phyloP scores from a whole-genome alignment of 1,140 invertebrate species.

The Gryllus bimaculatus region DNA sequence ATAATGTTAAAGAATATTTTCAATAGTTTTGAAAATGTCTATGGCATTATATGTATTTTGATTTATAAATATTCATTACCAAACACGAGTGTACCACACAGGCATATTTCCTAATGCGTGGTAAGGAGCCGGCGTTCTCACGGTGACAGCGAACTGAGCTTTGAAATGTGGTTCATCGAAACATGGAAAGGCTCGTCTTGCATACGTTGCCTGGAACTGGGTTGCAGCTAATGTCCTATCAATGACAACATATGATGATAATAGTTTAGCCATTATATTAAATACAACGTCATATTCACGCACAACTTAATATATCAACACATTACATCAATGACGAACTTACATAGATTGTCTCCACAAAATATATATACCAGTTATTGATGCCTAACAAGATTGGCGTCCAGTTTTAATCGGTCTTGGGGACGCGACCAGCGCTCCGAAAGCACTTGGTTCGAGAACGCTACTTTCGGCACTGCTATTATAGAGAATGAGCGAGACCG shows the following conservation, averaged over 20 bases:
- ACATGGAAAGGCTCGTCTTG: constrained; percentile 82
- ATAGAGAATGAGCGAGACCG: too few species aligned
- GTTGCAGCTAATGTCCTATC: constrained; percentile 71
- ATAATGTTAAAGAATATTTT: neutral
- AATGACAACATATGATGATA: constrained; percentile 17
- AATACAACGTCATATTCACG: too few species aligned
- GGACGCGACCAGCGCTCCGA: too few species aligned
- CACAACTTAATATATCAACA: too few species aligned
- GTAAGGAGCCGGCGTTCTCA: neutral
- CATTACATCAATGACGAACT: too few species aligned
- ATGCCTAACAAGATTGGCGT: too few species aligned
- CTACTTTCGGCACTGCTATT: too few species aligned
- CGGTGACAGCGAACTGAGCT: constrained; percentile 61
- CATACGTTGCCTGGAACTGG: constrained; percentile 86
- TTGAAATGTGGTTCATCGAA: constrained; percentile 90
- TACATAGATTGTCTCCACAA: too few species aligned
- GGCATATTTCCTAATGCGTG: constrained; percentile 15
- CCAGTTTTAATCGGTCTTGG: too few species aligned
- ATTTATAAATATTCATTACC: neutral
- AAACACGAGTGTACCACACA: neutral
- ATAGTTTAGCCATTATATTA: too few species aligned
- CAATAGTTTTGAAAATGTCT: neutral
- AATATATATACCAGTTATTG: too few species aligned
- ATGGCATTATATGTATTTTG: neutral
- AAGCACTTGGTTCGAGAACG: too few species aligned